Base-by-base conservation (phyloP, 2,113 vertebrate species). In the Dryoscopus gambensis region DNA sequence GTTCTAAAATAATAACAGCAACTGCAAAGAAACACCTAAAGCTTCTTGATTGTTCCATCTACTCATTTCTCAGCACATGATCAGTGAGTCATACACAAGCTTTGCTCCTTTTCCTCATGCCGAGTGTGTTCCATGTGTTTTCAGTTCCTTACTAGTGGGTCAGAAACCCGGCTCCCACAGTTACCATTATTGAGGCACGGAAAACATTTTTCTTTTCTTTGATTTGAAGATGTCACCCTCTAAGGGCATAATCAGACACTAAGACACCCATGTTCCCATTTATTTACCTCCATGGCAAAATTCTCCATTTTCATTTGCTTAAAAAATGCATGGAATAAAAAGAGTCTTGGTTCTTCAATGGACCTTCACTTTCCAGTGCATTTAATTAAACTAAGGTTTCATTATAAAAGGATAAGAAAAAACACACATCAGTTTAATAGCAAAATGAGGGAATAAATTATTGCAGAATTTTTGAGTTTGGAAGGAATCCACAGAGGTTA, bases 401-500 rank as follows among this genome's bases (percentile, higher is more conserved):
- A 33, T 59, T 71, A 60, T 30, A 49, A 35, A 84, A 55, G 6
- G 24, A 13, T 47, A 25, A 19, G n/a, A 27, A 11, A 55, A 74
- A 6, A 1, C 5, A 8, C 10, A 57, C 5, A 70, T 23, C 0
- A 2, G 17, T n/a, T n/a, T n/a, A n/a, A n/a, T n/a, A n/a, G n/a
- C n/a, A n/a, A n/a, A 70, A 71, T 42, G 23, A 69, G 23, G 23
- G 27, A 35, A 74, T 56, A 35, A 87, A 82, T 44, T 11, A 78
- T 3, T 30, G 69, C 4, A 27, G 28, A 31, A 33, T 46, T 46
- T 71, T 44, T 79, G 5, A 13, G 22, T 57, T 56, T 76, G 35
- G 33, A 84, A 78, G 23, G 9, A 3, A 57, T 59, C 14, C 76
- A 52, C 28, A 33, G 33, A 76, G 18, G 35, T 53, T 55, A 37